Percentiles rank a stretch among this genome's conserved stretches.
These are phyloP conservation scores for Nicator chloris DNA, from an alignment of 2,113 vertebrate species.

Conservation along the genomic window DNA sequence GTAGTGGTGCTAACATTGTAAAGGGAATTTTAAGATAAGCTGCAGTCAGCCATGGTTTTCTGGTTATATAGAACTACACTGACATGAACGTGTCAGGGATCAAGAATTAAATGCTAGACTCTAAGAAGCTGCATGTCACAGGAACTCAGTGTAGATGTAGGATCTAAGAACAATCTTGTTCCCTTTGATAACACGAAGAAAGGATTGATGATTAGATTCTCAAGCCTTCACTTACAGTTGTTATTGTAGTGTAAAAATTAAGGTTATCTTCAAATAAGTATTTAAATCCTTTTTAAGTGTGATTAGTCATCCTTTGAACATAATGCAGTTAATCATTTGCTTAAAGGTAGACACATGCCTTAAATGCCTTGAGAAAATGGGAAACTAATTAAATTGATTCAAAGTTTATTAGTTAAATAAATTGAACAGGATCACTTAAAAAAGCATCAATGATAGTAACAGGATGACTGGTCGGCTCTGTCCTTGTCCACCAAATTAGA, in stretches of 20 bases:
- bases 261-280: not conserved
- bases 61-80: not conserved
- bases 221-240: not conserved
- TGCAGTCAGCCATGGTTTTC: not conserved
- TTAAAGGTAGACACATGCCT: not conserved
- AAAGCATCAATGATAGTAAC: not conserved
- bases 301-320: not conserved
- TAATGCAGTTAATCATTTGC: not conserved
- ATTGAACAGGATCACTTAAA: not conserved
- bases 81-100: not conserved
- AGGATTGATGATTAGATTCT: not conserved
- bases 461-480: rapidly evolving
- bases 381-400: not conserved
- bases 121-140: not conserved
- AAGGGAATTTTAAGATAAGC: not conserved
- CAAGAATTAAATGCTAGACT: not conserved
- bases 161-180: not conserved
- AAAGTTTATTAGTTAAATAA: not conserved
- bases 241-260: not conserved
- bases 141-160: not conserved
- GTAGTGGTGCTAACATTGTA: not conserved
- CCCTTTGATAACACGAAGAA: not conserved
- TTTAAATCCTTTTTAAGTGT: not conserved
- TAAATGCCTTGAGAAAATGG: not conserved
- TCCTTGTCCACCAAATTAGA: not conserved